Conservation (phyloP, 2,797 vertebrate genomes). For the Pygocentrus nattereri region DNA sequence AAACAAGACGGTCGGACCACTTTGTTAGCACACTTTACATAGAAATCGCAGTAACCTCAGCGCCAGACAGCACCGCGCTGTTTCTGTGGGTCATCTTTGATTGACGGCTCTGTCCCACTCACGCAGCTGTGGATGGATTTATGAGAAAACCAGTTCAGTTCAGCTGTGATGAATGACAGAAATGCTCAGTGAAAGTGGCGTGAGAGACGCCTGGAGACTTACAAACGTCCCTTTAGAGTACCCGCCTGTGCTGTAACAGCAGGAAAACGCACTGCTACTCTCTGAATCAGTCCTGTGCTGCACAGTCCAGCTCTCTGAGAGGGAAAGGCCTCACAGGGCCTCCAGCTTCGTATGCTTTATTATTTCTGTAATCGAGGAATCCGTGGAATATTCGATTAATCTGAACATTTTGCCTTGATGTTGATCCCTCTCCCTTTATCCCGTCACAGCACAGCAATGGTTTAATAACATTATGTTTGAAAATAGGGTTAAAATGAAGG, state of each 20-base stretch:
- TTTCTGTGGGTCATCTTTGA: background rate
- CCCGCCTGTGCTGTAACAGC: background rate
- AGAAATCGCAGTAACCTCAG: background rate
- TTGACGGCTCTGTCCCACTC: background rate
- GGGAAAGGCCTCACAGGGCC: background rate
- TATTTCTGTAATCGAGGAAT: background rate
- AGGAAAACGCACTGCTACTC: conserved; percentile 13
- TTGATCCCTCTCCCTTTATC: no score
- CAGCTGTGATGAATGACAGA: background rate
- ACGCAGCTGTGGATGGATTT: background rate
- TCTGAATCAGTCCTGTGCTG: conserved; percentile 10
- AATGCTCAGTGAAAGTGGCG: background rate
- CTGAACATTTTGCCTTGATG: no score
- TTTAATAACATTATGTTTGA: no score
- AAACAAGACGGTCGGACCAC: background rate
- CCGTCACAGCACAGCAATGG: no score
- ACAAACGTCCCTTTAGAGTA: conserved; percentile 3
- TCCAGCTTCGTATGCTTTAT: background rate
- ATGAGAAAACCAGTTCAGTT: background rate
- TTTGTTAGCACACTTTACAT: background rate
- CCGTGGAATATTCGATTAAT: no score
- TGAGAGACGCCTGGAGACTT: conserved; percentile 15
- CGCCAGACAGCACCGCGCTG: background rate
- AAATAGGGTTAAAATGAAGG: no score
- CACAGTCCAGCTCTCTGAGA: background rate